Base-by-base conservation (phyloP, 2,888 invertebrate genomes). In the Uloborus plumipes region DNA sequence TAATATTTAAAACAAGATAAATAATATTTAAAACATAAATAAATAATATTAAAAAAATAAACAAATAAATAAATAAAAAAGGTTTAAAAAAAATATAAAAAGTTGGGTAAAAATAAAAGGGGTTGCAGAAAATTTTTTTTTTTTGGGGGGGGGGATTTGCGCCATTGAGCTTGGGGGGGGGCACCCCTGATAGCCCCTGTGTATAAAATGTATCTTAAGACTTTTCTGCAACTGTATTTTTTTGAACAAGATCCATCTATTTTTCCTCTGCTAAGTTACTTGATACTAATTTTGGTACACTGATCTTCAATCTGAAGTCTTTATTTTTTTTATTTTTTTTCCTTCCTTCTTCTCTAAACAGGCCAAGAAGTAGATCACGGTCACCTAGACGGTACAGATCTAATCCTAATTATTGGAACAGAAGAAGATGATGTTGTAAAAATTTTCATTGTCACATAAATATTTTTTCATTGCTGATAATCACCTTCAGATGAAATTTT, bases 301-400 rank as follows among this genome's bases (percentile, higher is more conserved):
- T 6, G n/a, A 55, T 55, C 2, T 55, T 6, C 18, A 55, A 55
- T 55, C n/a, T 55, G 55, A 20, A 7, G 2, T 55, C 9, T 20
- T 55, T 55, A 6, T 39, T 55, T 18, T 55, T 20, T 20, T 55
- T 55, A 6, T 39, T 55, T 20, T 20, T 55, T 55, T 18, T 39
- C 11, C 39, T 31, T 31, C 7, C 31, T 31, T 31, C 7, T 7
- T 31, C 7, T 39, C 39, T 39, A 11, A 31, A 39, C 16, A 76
- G 82, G 3, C 77, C 82, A 47, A 71, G 82, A 53, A 82, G 82
- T 55, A 65, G 82, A 31, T 82, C 82, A 9, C 59, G 67, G 6
- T 76, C 72, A 9, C 76, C 82, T 11, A 71, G 72, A 18, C 80
- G 74, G 15, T 70, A 81, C 70, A 81, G 70, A 51, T 69, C 74